These are phyloP conservation scores for Sebastes glaucus DNA, from an alignment of 2,797 vertebrate species.

Conservation along the genomic window DNA sequence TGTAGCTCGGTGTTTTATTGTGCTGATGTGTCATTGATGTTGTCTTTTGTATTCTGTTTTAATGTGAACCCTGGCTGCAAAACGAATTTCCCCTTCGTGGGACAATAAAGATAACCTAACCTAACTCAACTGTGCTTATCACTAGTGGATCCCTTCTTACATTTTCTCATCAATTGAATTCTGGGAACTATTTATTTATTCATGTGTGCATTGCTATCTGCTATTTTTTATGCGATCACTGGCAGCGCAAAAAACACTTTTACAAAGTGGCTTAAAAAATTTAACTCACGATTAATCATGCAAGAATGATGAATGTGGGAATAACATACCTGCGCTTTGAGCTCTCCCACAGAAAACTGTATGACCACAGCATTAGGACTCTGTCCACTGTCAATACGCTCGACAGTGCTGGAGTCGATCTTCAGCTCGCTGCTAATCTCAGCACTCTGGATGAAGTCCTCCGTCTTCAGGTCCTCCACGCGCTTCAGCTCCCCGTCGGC, in stretches of 20 bases:
- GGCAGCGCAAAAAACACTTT: neutral
- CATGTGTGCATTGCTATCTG: neutral
- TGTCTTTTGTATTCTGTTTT: too few species aligned
- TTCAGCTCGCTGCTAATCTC: constrained; percentile 98
- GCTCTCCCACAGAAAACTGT: constrained; percentile 97
- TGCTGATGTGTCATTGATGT: too few species aligned
- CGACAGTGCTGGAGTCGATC: constrained; percentile 98
- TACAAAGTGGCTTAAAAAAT: neutral
- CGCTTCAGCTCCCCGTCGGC: constrained; percentile 97
- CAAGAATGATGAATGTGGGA: neutral
- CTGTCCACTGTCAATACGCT: constrained; percentile 93
- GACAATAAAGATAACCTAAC: too few species aligned
- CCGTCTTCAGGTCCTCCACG: constrained; percentile 97
- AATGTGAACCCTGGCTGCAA: too few species aligned
- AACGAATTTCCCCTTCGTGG: too few species aligned
- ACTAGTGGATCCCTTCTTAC: neutral
- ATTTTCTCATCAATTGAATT: neutral
- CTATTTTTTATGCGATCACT: neutral
- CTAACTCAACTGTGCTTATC: neutral
- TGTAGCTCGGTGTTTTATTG: too few species aligned
- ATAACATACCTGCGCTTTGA: constrained; percentile 92
- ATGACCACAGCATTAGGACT: constrained; percentile 93
- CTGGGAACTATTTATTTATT: neutral
- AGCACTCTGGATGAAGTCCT: constrained; percentile 99
- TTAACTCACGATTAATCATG: neutral